Percentiles rank a stretch among this genome's conserved stretches.
phyloP scores from a whole-genome alignment of 2,113 vertebrate genomes.

The Embiotoca jacksoni region DNA sequence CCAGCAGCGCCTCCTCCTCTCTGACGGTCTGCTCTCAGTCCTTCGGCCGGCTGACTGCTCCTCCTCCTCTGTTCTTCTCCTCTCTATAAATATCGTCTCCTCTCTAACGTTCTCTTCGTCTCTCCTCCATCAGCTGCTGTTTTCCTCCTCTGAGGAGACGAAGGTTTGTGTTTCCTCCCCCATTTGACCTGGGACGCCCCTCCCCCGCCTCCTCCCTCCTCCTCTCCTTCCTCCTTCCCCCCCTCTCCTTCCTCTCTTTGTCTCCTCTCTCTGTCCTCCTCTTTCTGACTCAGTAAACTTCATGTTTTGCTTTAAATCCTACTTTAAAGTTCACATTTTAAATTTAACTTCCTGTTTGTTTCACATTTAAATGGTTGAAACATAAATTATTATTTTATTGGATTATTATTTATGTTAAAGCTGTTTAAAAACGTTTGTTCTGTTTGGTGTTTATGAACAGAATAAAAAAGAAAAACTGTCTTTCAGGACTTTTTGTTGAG shows the following conservation, averaged over 20 bases:
- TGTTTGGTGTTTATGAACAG: no score
- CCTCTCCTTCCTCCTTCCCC: constrained; percentile 41
- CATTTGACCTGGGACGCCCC: constrained; percentile 36
- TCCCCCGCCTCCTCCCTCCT: constrained; percentile 44
- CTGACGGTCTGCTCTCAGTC: background rate
- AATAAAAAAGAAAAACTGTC: no score
- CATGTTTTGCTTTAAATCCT: no score
- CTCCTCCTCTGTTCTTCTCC: background rate
- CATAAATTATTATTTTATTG: no score
- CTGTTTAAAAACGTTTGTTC: no score
- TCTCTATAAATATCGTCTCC: constrained; percentile 2
- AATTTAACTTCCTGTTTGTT: no score
- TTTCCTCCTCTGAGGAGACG: constrained; percentile 42
- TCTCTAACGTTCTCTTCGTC: constrained; percentile 18
- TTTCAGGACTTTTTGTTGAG: no score
- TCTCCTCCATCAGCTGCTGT: constrained; percentile 48
- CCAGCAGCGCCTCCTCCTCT: background rate
- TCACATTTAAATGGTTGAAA: no score
- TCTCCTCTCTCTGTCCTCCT: constrained; percentile 42
- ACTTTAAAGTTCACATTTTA: no score
- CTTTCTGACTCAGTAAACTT: background rate
- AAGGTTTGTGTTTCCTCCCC: constrained; percentile 67
- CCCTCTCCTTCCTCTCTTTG: constrained; percentile 70
- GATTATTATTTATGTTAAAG: no score
- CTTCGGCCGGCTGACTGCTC: background rate